phyloP scores from a whole-genome alignment of 1,140 invertebrate genomes.

The Conus betulinus region DNA sequence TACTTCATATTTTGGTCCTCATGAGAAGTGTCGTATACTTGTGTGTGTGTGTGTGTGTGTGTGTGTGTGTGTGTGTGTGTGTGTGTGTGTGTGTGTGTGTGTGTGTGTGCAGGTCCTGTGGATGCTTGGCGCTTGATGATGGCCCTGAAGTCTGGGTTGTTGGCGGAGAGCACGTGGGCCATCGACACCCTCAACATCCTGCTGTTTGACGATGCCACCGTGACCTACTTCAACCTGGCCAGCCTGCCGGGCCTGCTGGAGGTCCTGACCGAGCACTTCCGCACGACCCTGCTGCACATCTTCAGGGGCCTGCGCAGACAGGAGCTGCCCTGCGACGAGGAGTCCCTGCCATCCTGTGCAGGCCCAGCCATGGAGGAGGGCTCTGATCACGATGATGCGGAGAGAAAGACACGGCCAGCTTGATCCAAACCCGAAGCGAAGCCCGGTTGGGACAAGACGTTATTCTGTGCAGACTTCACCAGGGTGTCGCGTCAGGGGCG shows the following conservation, averaged over 20 bases:
- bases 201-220: slow-evolving; percentile 84
- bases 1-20: no score
- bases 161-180: slow-evolving; percentile 98
- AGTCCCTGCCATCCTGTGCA: slow-evolving; percentile 11
- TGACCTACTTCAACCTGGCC: slow-evolving; percentile 92
- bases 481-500: slow-evolving; percentile 85
- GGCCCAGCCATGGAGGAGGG: slow-evolving; percentile 55
- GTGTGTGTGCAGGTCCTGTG: slow-evolving; percentile 76
- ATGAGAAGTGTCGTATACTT: no score
- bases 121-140: slow-evolving; percentile 99
- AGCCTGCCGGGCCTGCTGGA: slow-evolving; percentile 95
- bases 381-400: slow-evolving; percentile 33
- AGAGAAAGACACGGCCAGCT: slow-evolving; percentile 44
- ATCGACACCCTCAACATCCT: slow-evolving; percentile 78
- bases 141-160: slow-evolving; percentile 94
- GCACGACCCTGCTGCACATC: slow-evolving; percentile 91
- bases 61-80: no score
- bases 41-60: no score
- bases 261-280: slow-evolving; percentile 93
- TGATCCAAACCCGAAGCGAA: not conserved
- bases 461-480: slow-evolving; percentile 82
- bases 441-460: slow-evolving; percentile 11
- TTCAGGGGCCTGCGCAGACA: slow-evolving; percentile 80
- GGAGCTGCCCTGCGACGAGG: slow-evolving; percentile 65
- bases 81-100: not conserved